Conservation (phyloP, 2,888 invertebrate genomes). For the Spisula solida region DNA sequence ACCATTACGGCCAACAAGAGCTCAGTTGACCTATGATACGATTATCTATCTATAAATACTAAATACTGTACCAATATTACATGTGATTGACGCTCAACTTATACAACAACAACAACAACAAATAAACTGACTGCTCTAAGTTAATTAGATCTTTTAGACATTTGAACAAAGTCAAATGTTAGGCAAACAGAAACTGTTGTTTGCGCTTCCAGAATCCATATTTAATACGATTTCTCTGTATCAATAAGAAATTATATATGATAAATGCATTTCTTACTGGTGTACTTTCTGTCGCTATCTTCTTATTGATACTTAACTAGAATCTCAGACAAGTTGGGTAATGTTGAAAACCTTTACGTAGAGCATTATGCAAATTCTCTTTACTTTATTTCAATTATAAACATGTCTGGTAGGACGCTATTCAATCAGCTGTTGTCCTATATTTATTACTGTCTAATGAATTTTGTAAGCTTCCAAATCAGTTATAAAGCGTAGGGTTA, state of each 20-base stretch:
- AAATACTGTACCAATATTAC: too few relatives aligned
- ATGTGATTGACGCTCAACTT: too few relatives aligned
- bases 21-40: too few relatives aligned
- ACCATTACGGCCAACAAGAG: too few relatives aligned
- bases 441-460: not conserved
- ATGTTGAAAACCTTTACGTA: not conserved
- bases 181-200: not conserved
- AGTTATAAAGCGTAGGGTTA: not conserved
- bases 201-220: not conserved
- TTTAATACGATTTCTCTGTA: not conserved
- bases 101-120: too few relatives aligned
- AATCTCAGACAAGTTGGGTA: not conserved
- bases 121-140: too few relatives aligned
- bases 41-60: too few relatives aligned
- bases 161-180: too few relatives aligned
- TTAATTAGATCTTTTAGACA: too few relatives aligned
- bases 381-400: constrained; percentile 21
- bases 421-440: not conserved
- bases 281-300: not conserved
- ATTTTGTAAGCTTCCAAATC: not conserved
- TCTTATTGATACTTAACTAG: not conserved
- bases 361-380: constrained; percentile 9
- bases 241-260: not conserved
- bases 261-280: not conserved
- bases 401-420: not conserved